Base-by-base conservation (phyloP, 2,797 vertebrate species). In the Onychomys torridus region DNA sequence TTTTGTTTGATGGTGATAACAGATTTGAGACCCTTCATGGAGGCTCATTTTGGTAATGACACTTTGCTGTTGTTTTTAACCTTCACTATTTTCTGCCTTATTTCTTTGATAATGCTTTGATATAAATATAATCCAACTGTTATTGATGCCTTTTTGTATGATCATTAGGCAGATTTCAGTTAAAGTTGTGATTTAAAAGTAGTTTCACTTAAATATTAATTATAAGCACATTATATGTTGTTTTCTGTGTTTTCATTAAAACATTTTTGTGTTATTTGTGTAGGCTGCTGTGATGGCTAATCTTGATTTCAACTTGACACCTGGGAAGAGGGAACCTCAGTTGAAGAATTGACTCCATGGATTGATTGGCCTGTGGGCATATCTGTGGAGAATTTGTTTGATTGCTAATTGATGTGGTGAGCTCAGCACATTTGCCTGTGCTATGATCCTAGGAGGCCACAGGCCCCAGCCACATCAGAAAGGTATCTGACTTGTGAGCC, bases 131-230 rank as follows among this genome's bases (percentile, higher is more conserved):
- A 63, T 88, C 55, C 37, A 89, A 86, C 23, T 82, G 19, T 86
- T 84, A 29, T 92, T 81, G 86, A 81, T 88, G 8, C 77, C 5
- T 84, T 92, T 92, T 63, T 67, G 27, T 95, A 77, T 91, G 78
- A 37, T 89, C 61, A 78, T 87, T 92, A 77, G 76, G 25, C 16
- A 83, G 2, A 75, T 95, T 95, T 89, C 86, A 89, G 46, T 91
- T 63, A 91, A 49, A 87, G 89, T 65, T 55, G n/a, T 87, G 40
- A 82, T 92, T 95, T 94, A 37, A 79, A 94, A 88, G 17, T 85
- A 89, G 32, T 87, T 93, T 34, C 14, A 49, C 90, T 95, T 95
- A 93, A 78, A 94, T 81, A 52, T 78, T 90, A 75, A 86, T n/a
- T 57, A 75, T 92, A 65, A 96, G 63, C n/a, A 65, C 59, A 78